A percentile compares a stretch with the other conserved stretches of the same genome.
These are phyloP conservation scores for Synergus laeviventris DNA, from an alignment of 2,888 invertebrate species.

Conservation along the genomic window DNA sequence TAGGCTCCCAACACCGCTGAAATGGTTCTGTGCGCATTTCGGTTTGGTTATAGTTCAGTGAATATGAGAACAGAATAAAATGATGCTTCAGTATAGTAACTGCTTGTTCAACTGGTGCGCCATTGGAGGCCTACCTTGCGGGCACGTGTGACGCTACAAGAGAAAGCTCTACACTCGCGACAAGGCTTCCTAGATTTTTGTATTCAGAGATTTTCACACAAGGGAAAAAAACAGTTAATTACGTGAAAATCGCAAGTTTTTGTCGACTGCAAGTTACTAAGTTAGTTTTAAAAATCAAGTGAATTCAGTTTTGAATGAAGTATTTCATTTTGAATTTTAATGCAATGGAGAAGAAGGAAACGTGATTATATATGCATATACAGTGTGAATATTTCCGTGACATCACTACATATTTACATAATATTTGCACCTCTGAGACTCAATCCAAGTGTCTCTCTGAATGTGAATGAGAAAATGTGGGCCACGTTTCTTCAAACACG, in stretches of 20 bases:
- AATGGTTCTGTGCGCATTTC: conserved; percentile 40
- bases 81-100: conserved; percentile 40
- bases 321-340: neutral
- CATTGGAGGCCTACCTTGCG: conserved; percentile 35
- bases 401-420: neutral
- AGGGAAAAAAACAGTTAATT: neutral
- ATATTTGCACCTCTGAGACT: neutral
- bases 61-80: conserved; percentile 38
- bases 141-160: conserved; percentile 31
- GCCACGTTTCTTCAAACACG: conserved; percentile 28
- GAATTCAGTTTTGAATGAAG: neutral
- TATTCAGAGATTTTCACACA: neutral
- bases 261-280: neutral
- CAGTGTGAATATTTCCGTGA: neutral
- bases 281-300: neutral
- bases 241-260: neutral
- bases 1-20: conserved; percentile 1
- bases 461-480: conserved; percentile 37
- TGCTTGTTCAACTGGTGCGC: conserved; percentile 23
- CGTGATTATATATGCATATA: neutral
- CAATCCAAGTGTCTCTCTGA: conserved; percentile 31
- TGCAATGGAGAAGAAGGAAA: neutral
- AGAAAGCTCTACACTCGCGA: neutral
- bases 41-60: conserved; percentile 39
- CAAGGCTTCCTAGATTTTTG: neutral